phyloP scores from a whole-genome alignment of 2,797 vertebrate genomes.

The Gorsachius magnificus region DNA sequence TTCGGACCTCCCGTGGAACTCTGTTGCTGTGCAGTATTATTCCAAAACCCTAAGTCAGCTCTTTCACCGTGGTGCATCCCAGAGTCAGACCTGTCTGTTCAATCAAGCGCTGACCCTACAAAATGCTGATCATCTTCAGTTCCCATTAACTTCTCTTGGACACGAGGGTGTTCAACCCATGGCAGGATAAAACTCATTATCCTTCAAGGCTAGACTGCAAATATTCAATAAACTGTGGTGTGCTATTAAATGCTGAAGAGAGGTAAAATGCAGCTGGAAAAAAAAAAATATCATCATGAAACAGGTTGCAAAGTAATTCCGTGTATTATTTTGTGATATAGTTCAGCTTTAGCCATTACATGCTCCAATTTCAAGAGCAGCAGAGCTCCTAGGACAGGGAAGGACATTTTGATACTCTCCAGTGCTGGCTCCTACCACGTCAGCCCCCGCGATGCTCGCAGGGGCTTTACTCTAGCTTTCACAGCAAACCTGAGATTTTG shows the following conservation, averaged over 20 bases:
- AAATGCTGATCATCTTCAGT: not conserved
- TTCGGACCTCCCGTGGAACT: not conserved
- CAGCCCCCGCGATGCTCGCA: not conserved
- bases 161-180: not conserved
- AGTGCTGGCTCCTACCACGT: not conserved
- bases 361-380: not conserved
- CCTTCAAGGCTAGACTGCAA: not conserved
- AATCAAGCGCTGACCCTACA: not conserved
- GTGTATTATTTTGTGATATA: not conserved
- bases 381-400: not conserved
- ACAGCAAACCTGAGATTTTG: not conserved
- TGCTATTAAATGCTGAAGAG: not conserved
- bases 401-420: not conserved
- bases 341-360: not conserved
- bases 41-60: not conserved
- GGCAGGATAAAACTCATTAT: constrained; percentile 30
- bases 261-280: not conserved
- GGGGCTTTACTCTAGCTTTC: not conserved
- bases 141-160: constrained; percentile 15
- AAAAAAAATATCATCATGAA: not conserved
- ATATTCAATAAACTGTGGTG: not conserved
- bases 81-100: not conserved
- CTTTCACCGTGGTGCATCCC: not conserved
- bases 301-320: constrained; percentile 19
- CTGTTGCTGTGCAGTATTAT: not conserved